These are phyloP conservation scores for Burhinus bistriatus DNA, from an alignment of 2,113 vertebrate genomes.

Conservation along the genomic window DNA sequence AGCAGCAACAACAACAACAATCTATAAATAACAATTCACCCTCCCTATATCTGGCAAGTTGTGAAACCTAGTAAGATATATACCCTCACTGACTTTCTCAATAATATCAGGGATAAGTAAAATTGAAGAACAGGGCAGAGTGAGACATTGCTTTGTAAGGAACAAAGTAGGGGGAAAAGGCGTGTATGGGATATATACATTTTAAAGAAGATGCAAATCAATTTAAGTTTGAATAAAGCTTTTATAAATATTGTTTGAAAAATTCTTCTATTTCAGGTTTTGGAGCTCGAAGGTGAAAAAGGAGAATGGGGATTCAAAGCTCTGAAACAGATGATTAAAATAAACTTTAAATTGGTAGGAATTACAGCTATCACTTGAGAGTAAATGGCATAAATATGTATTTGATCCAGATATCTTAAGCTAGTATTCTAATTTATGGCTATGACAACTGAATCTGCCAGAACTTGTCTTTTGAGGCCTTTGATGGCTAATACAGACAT, in stretches of 20 bases:
- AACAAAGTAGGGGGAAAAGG: not conserved
- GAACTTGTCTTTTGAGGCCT: not conserved
- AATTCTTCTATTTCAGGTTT: constrained; percentile 80
- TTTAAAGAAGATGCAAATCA: not conserved
- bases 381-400: not conserved
- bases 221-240: not conserved
- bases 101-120: not conserved
- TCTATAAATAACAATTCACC: not conserved
- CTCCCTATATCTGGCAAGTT: not conserved
- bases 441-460: not conserved
- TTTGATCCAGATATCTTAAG: not conserved
- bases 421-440: not conserved
- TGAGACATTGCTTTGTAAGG: not conserved
- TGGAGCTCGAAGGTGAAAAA: constrained; percentile 98
- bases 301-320: constrained; percentile 99
- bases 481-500: not conserved
- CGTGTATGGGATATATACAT: not conserved
- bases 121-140: not conserved
- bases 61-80: not conserved
- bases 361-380: not conserved
- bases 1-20: not conserved
- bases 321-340: constrained; percentile 99
- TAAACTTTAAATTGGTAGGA: constrained; percentile 98
- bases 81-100: not conserved
- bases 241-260: not conserved